Evolutionary conservation across 2,797 vertebrate genomes (phyloP).

Genomic region (Ptychobarbus kaznakovi): DNA sequence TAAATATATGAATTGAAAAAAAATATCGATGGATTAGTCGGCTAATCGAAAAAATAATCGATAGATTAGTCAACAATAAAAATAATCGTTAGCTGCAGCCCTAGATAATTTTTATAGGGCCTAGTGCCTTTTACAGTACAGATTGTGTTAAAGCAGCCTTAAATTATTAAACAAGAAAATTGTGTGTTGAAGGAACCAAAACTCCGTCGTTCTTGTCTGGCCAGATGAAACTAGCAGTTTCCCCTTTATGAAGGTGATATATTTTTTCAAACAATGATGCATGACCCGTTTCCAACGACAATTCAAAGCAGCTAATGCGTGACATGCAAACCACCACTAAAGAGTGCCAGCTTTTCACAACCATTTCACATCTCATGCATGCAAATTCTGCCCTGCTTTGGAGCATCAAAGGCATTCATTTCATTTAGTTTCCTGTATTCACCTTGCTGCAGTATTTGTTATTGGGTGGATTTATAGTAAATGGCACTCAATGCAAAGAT

Average conservation of each 20-base stretch:
- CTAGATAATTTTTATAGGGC: too few relatives aligned
- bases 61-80: too few relatives aligned
- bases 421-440: slow-evolving; percentile 9
- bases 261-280: slow-evolving; percentile 20
- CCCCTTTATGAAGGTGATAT: not conserved
- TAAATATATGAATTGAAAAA: too few relatives aligned
- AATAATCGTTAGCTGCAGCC: too few relatives aligned
- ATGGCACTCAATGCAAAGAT: not conserved
- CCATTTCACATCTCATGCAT: slow-evolving; percentile 11
- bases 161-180: not conserved
- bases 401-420: slow-evolving; percentile 3
- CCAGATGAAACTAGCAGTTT: slow-evolving; percentile 3
- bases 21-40: too few relatives aligned
- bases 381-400: slow-evolving; percentile 24
- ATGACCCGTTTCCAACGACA: slow-evolving; percentile 14
- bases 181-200: not conserved
- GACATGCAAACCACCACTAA: slow-evolving; percentile 44
- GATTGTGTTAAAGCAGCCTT: not conserved
- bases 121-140: not conserved
- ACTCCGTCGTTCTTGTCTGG: not conserved
- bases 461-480: not conserved
- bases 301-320: slow-evolving; percentile 23
- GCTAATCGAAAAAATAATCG: too few relatives aligned
- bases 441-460: not conserved
- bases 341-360: not conserved